These are phyloP conservation scores for Camarhynchus parvulus DNA, from an alignment of 2,113 vertebrate genomes.

Conservation along the genomic window DNA sequence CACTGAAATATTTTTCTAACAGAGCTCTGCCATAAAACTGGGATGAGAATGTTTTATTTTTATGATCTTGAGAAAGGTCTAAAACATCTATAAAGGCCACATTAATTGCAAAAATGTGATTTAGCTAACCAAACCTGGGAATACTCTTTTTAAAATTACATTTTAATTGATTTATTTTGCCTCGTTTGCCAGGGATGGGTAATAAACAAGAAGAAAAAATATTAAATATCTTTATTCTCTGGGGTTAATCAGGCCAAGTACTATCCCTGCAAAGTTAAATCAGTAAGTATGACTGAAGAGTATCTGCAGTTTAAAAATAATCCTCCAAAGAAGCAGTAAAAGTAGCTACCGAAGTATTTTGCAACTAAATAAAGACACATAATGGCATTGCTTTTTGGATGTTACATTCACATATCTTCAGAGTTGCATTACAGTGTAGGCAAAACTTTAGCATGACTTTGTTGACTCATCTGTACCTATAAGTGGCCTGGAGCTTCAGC, in stretches of 20 bases:
- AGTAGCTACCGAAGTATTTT: not conserved
- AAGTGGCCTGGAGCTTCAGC: not conserved
- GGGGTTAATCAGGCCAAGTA: not conserved
- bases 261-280: not conserved
- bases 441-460: not conserved
- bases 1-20: not conserved
- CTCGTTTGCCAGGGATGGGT: not conserved
- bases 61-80: not conserved
- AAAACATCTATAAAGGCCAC: not conserved
- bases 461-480: not conserved
- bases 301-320: not conserved
- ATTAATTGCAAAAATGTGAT: not conserved
- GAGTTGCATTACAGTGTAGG: not conserved
- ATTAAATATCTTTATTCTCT: not conserved
- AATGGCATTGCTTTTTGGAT: not conserved
- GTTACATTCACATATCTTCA: not conserved
- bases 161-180: constrained; percentile 28
- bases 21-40: not conserved
- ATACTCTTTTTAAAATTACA: not conserved
- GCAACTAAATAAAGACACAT: not conserved
- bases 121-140: not conserved
- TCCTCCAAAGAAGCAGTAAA: not conserved
- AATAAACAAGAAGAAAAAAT: not conserved
- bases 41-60: not conserved
- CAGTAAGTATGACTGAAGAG: not conserved